Base-by-base conservation (phyloP, 2,113 vertebrate species). In the Carassius carassius region DNA sequence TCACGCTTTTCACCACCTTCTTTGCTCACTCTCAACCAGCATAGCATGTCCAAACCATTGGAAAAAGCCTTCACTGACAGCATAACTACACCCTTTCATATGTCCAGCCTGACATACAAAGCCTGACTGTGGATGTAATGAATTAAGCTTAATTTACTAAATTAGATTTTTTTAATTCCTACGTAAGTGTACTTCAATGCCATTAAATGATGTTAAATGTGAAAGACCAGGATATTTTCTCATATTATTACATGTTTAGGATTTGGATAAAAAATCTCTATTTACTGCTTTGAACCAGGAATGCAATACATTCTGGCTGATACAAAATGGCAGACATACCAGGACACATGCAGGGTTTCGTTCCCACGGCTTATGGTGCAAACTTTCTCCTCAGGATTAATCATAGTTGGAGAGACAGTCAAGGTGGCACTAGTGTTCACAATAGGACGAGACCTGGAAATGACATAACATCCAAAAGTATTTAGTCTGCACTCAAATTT, bases 321-420 rank as follows among this genome's bases (percentile, higher is more conserved):
- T 10, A 23, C 3, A 67, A 49, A 16, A 49, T 29, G 14, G 13
- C 3, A 56, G 56, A 89, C 95, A 91, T 89, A 98, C 97, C 97
- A 98, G 84, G 97, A 93, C 81, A 97, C 96, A 0, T 90, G 92
- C 76, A 91, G 91, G 41, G 74, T 94, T 54, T 86, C 78, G 86
- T 94, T 95, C 78, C 90, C 92, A 85, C 11, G 91, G 70, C 73
- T 84, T 78, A 94, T 51, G 1, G 94, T 44, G 83, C 97, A 98
- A 88, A 90, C 92, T 72, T 95, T 96, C 88, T 98, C 97, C 62
- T 98, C 97, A 0, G 97, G 97, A 91, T 97, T 98, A 91, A 98
- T 96, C 96, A 97, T 97, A 83, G 94, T 91, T 0, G 97, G 96
- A 76, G 91, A 93, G 70, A 98, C 93, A 4, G 88, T 92, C 87